Evolutionary conservation across 2,797 vertebrate genomes (phyloP), one percentile per base, ranked within the genome.

Genomic region (Odontamblyopus lacepedii): DNA sequence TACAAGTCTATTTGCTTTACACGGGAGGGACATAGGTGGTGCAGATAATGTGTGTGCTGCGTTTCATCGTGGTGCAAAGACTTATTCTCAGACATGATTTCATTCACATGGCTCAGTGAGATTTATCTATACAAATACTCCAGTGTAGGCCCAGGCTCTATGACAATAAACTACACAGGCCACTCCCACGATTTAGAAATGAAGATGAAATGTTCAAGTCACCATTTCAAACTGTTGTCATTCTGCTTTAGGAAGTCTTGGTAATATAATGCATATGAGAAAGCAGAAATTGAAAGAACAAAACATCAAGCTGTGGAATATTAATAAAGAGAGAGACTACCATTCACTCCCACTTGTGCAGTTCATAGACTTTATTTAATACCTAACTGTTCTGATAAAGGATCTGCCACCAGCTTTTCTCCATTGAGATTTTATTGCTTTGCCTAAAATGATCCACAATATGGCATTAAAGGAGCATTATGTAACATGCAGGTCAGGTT

Each of bases 1-100:
- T 71, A 74, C 68, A 85, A 86, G 78, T 84, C 82, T 66, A 85
- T 88, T 88, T 85, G 73, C 79, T 86, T 71, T 51, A 70, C 78
- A 80, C 66, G 75, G 61, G 78, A 44, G 71, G 73, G 71, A 77
- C 26, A 80, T 63, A 78, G 78, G 63, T 67, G 69, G 75, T 59
- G 64, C 65, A 67, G 27, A 73, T 80, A 78, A 83, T 72, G 74
- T 63, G 75, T 55, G 55, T 55, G 55, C 72, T 70, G 71, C 76
- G 68, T 78, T 80, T 71, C 66, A 75, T 59, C 67, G 69, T 59
- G 27, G 78, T 72, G 71, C 67, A 70, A 56, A 73, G 73, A 76
- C 81, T 85, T 62, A 83, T 83, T 78, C 77, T 83, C 65, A 78
- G 27, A 30, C 27, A 16, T 32, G 15, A 61, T 79, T 83, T 86